Conservation (phyloP, 2,888 invertebrate species). For the Troglohyphantes excavatus region DNA sequence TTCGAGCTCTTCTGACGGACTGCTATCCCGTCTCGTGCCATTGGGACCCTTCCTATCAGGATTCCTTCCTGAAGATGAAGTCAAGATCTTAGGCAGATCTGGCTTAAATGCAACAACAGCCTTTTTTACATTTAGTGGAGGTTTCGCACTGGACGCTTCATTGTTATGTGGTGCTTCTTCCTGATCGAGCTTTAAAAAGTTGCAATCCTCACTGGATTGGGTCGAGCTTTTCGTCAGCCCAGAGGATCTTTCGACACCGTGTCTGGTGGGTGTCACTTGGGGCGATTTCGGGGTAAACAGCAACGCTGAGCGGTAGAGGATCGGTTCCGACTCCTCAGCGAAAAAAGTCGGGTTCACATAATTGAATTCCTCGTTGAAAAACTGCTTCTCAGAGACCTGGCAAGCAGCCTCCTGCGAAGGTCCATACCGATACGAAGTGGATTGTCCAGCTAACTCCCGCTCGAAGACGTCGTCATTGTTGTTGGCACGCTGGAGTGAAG, state of each 20-base stretch:
- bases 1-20: slow-evolving; percentile 76
- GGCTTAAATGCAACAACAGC: slow-evolving; percentile 41
- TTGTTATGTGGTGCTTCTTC: background rate
- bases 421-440: too few relatives aligned
- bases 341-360: slow-evolving; percentile 13
- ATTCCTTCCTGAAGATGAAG: background rate
- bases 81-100: slow-evolving; percentile 26
- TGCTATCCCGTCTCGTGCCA: slow-evolving; percentile 65
- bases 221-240: too few relatives aligned
- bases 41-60: background rate
- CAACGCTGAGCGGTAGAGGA: slow-evolving; percentile 49
- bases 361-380: background rate
- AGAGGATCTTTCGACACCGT: background rate
- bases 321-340: slow-evolving; percentile 25
- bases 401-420: background rate
- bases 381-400: background rate
- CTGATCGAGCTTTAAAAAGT: background rate
- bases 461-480: slow-evolving; percentile 69
- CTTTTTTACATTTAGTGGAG: slow-evolving; percentile 2
- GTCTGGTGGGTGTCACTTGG: slow-evolving; percentile 51
- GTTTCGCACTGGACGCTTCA: background rate
- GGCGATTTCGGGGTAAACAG: slow-evolving; percentile 46
- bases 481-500: slow-evolving; percentile 3
- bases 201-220: too few relatives aligned
- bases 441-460: slow-evolving; percentile 19